These are phyloP conservation scores for Branchellion lobata DNA, from an alignment of 2,888 invertebrate genomes.

Conservation along the genomic window DNA sequence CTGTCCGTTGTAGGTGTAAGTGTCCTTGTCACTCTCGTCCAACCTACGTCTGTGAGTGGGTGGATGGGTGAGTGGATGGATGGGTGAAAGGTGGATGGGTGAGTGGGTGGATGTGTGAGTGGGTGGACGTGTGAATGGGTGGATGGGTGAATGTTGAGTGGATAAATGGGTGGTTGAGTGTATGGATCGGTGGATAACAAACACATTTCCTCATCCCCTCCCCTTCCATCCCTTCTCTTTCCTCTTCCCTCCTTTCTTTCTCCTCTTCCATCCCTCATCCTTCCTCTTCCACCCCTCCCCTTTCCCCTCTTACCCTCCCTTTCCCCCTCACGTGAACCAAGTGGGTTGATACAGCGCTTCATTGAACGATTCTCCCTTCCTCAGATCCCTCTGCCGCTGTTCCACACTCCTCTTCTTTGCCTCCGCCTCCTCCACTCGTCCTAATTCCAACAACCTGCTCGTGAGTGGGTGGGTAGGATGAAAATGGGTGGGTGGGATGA, in stretches of 20 bases:
- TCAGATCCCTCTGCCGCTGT: slow-evolving; percentile 73
- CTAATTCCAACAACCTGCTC: slow-evolving; percentile 71
- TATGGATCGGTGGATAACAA: neutral
- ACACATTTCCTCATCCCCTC: neutral
- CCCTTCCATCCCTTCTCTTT: too few species aligned
- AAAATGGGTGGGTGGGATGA: slow-evolving; percentile 74
- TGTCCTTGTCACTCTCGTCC: slow-evolving; percentile 67
- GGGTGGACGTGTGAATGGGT: too few species aligned
- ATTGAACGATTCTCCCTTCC: slow-evolving; percentile 68
- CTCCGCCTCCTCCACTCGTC: slow-evolving; percentile 74
- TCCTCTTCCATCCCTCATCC: too few species aligned
- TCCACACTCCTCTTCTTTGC: slow-evolving; percentile 73
- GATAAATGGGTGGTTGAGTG: too few species aligned
- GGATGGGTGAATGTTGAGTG: too few species aligned
- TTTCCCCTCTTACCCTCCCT: too few species aligned
- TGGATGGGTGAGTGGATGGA: too few species aligned
- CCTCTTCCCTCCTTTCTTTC: too few species aligned
- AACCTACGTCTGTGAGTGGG: slow-evolving; percentile 53
- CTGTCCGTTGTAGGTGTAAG: slow-evolving; percentile 73
- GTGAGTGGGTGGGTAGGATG: slow-evolving; percentile 64
- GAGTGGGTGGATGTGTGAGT: too few species aligned
- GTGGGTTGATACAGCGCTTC: slow-evolving; percentile 62
- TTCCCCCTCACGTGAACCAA: slow-evolving; percentile 71
- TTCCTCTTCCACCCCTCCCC: too few species aligned
- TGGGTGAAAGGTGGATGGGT: too few species aligned